Conservation (phyloP, 2,888 invertebrate species). For the Drosophila stalkeri region DNA sequence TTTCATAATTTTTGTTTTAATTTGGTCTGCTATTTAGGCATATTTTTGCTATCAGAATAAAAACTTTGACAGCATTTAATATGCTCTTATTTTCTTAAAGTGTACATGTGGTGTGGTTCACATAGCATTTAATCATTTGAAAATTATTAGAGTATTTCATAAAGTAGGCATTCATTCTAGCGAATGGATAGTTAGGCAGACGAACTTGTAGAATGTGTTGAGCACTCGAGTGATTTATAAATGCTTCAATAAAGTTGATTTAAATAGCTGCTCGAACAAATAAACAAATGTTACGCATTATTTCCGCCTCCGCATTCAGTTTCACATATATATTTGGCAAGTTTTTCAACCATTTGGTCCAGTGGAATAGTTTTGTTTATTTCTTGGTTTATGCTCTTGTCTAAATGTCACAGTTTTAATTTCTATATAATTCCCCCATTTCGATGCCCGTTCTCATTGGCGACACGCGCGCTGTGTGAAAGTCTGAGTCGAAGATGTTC, state of each 20-base stretch:
- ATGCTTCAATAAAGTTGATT: conserved; percentile 68
- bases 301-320: conserved; percentile 74
- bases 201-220: conserved; percentile 41
- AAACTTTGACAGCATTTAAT: neutral
- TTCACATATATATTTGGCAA: conserved; percentile 15
- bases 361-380: neutral
- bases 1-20: neutral
- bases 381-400: neutral
- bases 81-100: neutral
- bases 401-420: conserved; percentile 19
- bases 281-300: conserved; percentile 52
- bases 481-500: conserved; percentile 45
- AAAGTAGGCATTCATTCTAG: conserved; percentile 24
- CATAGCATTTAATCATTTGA: neutral
- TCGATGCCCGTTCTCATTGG: conserved; percentile 6
- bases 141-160: conserved; percentile 22
- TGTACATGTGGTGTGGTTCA: neutral
- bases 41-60: too few relatives aligned
- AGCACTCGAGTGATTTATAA: conserved; percentile 68
- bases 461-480: conserved; percentile 72
- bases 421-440: conserved; percentile 29
- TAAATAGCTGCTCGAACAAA: conserved; percentile 50
- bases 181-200: conserved; percentile 16
- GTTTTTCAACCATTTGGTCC: neutral
- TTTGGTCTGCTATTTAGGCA: neutral